Evolutionary conservation across 2,888 invertebrate genomes (phyloP).

Genomic region (Anoncus sp.): DNA sequence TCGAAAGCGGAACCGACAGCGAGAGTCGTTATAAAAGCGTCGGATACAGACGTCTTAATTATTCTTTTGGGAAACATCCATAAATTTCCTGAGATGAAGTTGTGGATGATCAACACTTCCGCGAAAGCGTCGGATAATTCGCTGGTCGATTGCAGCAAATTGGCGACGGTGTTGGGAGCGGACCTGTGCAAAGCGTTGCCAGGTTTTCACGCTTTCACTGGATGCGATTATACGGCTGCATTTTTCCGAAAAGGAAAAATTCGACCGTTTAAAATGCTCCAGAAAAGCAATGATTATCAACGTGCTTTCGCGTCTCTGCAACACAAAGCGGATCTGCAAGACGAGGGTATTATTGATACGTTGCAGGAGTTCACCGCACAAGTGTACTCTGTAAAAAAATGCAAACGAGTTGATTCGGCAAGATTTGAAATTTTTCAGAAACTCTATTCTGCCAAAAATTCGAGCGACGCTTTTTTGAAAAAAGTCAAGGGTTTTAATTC

Average conservation of each 20-base stretch:
- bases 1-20: too few relatives aligned
- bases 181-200: neutral
- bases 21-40: too few relatives aligned
- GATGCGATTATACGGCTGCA: too few relatives aligned
- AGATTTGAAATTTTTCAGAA: slow-evolving; percentile 37
- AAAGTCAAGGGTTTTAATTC: slow-evolving; percentile 51
- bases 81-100: too few relatives aligned
- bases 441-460: neutral
- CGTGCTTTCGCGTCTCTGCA: too few relatives aligned
- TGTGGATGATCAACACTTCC: too few relatives aligned
- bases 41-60: too few relatives aligned
- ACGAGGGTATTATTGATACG: neutral
- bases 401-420: slow-evolving; percentile 20
- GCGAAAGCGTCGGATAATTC: slow-evolving; percentile 70
- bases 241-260: too few relatives aligned
- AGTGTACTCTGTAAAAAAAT: slow-evolving; percentile 34
- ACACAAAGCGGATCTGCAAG: too few relatives aligned
- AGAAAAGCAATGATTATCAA: too few relatives aligned
- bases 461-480: slow-evolving; percentile 28
- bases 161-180: neutral
- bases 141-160: neutral
- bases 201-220: neutral
- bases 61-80: too few relatives aligned
- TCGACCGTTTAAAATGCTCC: too few relatives aligned
- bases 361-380: slow-evolving; percentile 46